Evolutionary conservation across 2,113 vertebrate genomes (phyloP).

Genomic region (Ptyas mucosa): DNA sequence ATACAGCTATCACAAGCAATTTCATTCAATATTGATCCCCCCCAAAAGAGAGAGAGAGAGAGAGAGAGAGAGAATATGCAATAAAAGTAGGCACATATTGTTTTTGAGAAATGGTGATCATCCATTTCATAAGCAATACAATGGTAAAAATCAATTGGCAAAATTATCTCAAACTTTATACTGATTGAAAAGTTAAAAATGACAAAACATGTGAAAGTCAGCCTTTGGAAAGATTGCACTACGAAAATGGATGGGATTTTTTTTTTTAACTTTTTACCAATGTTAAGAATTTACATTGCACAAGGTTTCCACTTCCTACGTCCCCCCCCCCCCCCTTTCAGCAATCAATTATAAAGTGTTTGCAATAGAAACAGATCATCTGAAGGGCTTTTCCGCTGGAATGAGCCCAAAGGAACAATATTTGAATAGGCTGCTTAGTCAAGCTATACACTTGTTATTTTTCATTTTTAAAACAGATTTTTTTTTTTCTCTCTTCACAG

Average conservation of each 20-base stretch:
- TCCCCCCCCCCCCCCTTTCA: background rate
- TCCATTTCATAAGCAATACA: constrained; percentile 49
- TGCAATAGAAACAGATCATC: constrained; percentile 44
- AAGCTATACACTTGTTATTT: background rate
- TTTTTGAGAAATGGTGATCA: constrained; percentile 50
- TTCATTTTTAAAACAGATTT: background rate
- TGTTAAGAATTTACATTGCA: constrained; percentile 30
- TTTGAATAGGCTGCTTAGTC: background rate
- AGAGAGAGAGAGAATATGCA: constrained; percentile 33
- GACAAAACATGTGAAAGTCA: constrained; percentile 51
- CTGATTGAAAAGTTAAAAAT: constrained; percentile 44
- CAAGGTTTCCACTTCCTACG: background rate
- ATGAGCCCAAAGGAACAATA: background rate
- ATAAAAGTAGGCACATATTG: constrained; percentile 61
- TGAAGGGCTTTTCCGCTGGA: constrained; percentile 2
- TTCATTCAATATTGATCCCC: constrained; percentile 46
- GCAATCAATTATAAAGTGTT: constrained; percentile 4
- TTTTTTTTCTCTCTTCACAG: constrained; percentile 4
- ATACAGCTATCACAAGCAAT: constrained; percentile 49
- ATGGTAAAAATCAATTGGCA: constrained; percentile 47
- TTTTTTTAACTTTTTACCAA: constrained; percentile 32
- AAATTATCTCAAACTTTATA: constrained; percentile 50
- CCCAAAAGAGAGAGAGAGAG: constrained; percentile 36
- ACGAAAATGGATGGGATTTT: constrained; percentile 42
- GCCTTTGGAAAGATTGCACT: constrained; percentile 51